phyloP scores from a whole-genome alignment of 1,140 invertebrate species.

The Drosophila pseudoobscura region DNA sequence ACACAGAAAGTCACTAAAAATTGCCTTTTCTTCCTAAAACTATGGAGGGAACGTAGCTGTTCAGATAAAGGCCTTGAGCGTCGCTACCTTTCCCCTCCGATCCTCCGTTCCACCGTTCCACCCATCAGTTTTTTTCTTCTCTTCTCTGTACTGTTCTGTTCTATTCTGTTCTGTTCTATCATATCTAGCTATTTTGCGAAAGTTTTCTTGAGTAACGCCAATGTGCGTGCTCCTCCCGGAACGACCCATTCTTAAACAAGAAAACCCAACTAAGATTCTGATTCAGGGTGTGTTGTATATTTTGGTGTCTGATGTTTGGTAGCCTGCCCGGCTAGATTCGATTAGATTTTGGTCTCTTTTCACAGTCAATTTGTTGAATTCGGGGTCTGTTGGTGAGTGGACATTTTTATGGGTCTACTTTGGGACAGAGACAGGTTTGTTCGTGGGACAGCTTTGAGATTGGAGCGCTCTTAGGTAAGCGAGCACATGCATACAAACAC shows the following conservation, averaged over 20 bases:
- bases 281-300: conserved; percentile 39
- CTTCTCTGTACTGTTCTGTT: no score
- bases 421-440: conserved; percentile 59
- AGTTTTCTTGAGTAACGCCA: conserved; percentile 30
- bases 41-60: neutral
- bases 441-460: conserved; percentile 37
- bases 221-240: conserved; percentile 10
- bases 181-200: conserved; percentile 25
- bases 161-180: neutral
- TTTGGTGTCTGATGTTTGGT: conserved; percentile 22
- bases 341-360: conserved; percentile 53
- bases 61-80: conserved; percentile 33
- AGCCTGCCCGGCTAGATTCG: conserved; percentile 39
- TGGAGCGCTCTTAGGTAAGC: conserved; percentile 19
- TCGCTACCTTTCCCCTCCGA: neutral
- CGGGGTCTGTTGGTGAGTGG: conserved; percentile 5
- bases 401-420: conserved; percentile 67
- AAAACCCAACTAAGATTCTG: conserved; percentile 29
- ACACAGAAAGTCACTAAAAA: conserved; percentile 74
- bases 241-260: conserved; percentile 20
- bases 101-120: neutral
- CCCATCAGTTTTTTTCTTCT: neutral
- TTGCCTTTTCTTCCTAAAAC: conserved; percentile 20
- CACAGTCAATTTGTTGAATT: conserved; percentile 6
- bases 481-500: conserved; percentile 9